Evolutionary conservation across 2,888 invertebrate species (phyloP).

Genomic region (Drosophila prostipennis): DNA sequence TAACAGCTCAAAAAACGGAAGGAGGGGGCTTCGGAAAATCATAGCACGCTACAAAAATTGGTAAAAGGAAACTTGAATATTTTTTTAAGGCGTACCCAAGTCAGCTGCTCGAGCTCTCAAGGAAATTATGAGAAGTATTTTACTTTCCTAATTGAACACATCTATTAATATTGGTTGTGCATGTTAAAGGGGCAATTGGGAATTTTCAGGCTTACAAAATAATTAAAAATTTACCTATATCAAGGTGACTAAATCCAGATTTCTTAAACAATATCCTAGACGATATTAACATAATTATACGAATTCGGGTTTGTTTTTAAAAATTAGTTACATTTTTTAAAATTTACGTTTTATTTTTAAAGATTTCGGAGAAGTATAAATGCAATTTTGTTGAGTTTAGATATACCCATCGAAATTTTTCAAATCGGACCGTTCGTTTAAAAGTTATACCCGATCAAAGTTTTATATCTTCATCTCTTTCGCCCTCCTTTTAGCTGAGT

Average conservation of each 20-base stretch:
- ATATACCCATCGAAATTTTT: no score
- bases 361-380: no score
- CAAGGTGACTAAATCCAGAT: neutral
- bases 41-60: conserved; percentile 24
- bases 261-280: no score
- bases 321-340: no score
- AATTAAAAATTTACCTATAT: neutral
- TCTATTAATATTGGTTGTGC: conserved; percentile 16
- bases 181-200: neutral
- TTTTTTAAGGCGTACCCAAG: conserved; percentile 23
- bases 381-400: no score
- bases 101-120: conserved; percentile 16
- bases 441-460: no score
- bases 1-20: conserved; percentile 40
- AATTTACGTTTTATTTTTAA: no score
- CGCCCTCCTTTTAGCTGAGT: no score
- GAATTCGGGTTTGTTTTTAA: no score
- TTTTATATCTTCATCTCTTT: no score
- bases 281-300: no score
- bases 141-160: conserved; percentile 3
- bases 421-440: no score
- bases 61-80: conserved; percentile 5
- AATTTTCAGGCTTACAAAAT: neutral
- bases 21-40: neutral
- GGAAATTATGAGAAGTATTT: conserved; percentile 12